Base-by-base conservation (phyloP, 2,797 vertebrate species). In the Hypotaenidia philippensis region DNA sequence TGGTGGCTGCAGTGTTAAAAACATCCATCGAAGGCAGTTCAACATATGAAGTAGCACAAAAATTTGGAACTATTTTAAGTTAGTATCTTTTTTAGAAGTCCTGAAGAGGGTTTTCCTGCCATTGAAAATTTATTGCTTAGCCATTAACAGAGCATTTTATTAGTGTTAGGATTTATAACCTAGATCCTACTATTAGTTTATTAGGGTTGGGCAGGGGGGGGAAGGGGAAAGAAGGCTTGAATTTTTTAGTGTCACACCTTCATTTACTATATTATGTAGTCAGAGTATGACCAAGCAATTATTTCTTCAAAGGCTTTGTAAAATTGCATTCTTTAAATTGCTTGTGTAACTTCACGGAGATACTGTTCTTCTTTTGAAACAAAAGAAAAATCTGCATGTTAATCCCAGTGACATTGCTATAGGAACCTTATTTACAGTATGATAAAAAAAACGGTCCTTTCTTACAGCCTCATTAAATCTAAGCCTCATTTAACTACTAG, bases 401-500 rank as follows among this genome's bases (percentile, higher is more conserved):
- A 91, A 96, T 95, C 91, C 96, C 65, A 60, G 61, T 84, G 95
- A 95, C 97, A 97, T 89, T 95, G 90, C 95, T 91, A 89, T 47
- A 92, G 97, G 96, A 98, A 97, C 92, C 93, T 97, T 98, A 98
- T 98, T 98, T 98, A 98, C 96, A 95, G 80, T 97, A 97, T 63
- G 95, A 95, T 94, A 92, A 93, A 97, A 49, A 49, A 50, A 97
- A 78, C 6, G 21, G 81, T 81, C 93, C 81, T 92, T 97, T 97
- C 96, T 98, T 95, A 97, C 55, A 94, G 95, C 90, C 97, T 98
- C 96, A 98, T 98, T 98, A 98, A 98, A 98, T 97, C 96, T 97
- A 96, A 97, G 95, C 94, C 96, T 98, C 97, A 97, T 97, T 98
- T 98, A 98, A 98, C 97, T 98, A 97, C 96, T 29, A 68, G 96